phyloP scores from a whole-genome alignment of 2,797 vertebrate species.

The Cossypha niveicapilla region DNA sequence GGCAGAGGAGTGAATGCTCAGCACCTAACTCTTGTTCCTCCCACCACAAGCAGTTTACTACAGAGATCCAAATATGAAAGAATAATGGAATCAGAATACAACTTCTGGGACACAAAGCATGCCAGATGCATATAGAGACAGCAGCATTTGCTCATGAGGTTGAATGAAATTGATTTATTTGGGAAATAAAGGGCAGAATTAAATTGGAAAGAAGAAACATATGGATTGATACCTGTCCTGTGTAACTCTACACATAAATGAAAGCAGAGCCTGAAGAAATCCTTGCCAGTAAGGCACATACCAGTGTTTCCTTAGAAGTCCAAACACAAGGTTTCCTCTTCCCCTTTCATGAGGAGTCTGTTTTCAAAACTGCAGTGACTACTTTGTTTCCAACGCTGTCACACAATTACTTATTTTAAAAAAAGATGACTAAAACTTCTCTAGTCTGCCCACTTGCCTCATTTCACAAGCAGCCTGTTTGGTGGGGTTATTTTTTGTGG shows the following conservation, averaged over 20 bases:
- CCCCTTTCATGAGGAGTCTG: neutral
- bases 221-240: accelerated
- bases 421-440: neutral
- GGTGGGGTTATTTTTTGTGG: no score
- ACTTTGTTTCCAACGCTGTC: neutral
- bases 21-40: neutral
- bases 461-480: neutral
- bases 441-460: neutral
- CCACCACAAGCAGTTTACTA: neutral
- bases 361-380: neutral
- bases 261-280: neutral
- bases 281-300: neutral
- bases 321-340: neutral
- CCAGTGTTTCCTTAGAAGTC: neutral
- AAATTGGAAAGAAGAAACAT: neutral
- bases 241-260: neutral
- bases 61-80: neutral
- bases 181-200: neutral
- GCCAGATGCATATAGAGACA: neutral
- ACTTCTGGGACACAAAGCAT: neutral
- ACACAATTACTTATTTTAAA: neutral
- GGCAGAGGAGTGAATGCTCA: neutral
- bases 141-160: neutral
- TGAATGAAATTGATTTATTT: neutral
- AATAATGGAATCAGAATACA: neutral